Conservation (phyloP, 2,888 invertebrate species). For the Pinctada fucata region DNA sequence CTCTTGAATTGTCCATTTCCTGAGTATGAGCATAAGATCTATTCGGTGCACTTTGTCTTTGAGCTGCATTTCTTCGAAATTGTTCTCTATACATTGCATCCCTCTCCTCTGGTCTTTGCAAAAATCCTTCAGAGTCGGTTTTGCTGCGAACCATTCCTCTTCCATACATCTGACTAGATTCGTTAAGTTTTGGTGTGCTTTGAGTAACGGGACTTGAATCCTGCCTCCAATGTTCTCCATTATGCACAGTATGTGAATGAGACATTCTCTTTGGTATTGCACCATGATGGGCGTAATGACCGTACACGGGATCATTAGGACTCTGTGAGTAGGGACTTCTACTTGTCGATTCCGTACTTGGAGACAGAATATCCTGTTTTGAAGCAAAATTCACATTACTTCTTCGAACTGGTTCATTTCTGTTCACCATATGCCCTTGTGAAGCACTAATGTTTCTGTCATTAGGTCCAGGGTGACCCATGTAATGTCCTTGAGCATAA, state of each 20-base stretch:
- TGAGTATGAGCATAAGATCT: not conserved
- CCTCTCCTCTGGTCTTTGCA: constrained; percentile 7
- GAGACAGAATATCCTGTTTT: constrained; percentile 33
- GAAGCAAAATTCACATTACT: constrained; percentile 24
- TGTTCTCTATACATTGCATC: not conserved
- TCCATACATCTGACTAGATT: not conserved
- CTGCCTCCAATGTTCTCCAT: constrained; percentile 33
- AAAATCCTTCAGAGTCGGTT: constrained; percentile 12
- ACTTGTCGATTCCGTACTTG: constrained; percentile 29
- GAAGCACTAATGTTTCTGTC: not conserved
- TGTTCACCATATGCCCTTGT: constrained; percentile 3
- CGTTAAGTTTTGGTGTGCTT: constrained; percentile 19
- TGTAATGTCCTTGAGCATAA: not conserved
- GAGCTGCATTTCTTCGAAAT: constrained; percentile 2
- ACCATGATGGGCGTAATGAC: constrained; percentile 40
- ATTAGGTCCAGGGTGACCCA: not conserved
- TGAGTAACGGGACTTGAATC: constrained; percentile 30
- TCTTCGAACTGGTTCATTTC: constrained; percentile 18
- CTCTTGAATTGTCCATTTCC: not conserved
- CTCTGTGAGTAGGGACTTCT: constrained; percentile 32
- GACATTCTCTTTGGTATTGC: constrained; percentile 56
- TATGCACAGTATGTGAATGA: constrained; percentile 52
- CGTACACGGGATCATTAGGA: constrained; percentile 36
- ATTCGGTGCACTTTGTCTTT: constrained; percentile 20
- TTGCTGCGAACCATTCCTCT: constrained; percentile 29